phyloP scores from a whole-genome alignment of 2,113 vertebrate genomes.

The Bothrops jararaca region DNA sequence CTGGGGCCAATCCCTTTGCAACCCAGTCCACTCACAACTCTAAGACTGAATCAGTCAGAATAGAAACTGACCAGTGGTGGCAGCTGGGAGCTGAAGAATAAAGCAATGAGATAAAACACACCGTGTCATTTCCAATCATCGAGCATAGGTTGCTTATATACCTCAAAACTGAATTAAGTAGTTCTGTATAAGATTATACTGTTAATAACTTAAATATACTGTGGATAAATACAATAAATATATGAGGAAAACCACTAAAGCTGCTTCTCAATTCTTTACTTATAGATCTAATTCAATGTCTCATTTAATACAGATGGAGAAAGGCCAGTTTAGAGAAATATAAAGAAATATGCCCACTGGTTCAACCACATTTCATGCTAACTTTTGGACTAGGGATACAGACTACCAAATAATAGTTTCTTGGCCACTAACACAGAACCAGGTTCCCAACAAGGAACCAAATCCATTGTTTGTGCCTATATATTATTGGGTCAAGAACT shows the following conservation, averaged over 20 bases:
- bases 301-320: not conserved
- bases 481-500: not conserved
- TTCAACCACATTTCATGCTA: not conserved
- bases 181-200: not conserved
- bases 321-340: not conserved
- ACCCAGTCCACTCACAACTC: not conserved
- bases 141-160: not conserved
- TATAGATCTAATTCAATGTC: not conserved
- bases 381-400: not conserved
- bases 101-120: not conserved
- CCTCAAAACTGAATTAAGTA: not conserved
- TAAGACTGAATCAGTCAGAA: not conserved
- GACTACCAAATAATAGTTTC: too few relatives aligned
- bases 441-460: not conserved
- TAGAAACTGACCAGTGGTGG: not conserved
- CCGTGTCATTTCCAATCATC: not conserved
- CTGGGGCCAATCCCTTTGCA: not conserved
- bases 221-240: not conserved
- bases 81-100: not conserved
- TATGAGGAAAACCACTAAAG: not conserved
- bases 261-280: not conserved
- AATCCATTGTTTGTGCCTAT: not conserved
- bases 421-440: not conserved
- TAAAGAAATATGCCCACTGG: too few relatives aligned
- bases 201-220: not conserved